Conservation (phyloP, 2,113 vertebrate genomes). For the Uria lomvia region DNA sequence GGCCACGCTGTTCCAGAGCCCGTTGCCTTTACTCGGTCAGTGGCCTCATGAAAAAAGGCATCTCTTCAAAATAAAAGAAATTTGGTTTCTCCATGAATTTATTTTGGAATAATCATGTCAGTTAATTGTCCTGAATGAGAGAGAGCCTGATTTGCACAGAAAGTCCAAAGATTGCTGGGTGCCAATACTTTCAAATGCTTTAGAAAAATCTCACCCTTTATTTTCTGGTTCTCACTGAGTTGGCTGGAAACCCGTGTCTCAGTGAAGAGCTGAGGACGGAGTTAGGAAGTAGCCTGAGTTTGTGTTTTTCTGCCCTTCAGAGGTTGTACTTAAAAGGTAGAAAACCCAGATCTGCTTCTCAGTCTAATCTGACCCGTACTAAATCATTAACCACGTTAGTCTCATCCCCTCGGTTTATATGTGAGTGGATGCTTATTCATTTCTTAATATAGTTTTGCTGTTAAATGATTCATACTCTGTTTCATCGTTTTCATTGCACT, state of each 20-base stretch:
- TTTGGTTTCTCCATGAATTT: background rate
- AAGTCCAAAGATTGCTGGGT: background rate
- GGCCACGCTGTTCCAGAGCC: background rate
- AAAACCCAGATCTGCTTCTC: background rate
- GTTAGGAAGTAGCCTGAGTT: background rate
- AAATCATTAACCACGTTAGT: background rate
- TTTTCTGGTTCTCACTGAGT: background rate
- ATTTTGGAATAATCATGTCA: background rate
- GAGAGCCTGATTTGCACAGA: background rate
- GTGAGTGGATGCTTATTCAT: background rate
- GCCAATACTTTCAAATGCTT: background rate
- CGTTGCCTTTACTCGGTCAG: background rate
- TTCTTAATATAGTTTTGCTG: constrained; percentile 44
- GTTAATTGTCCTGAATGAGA: background rate
- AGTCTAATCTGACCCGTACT: background rate
- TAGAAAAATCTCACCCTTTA: background rate
- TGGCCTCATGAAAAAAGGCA: background rate
- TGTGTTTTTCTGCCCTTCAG: background rate
- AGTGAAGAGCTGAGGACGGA: background rate
- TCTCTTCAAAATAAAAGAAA: background rate
- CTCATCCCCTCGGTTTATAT: background rate
- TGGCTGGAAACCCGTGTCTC: background rate
- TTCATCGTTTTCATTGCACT: background rate
- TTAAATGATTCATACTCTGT: constrained; percentile 29
- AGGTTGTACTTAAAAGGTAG: background rate